These are phyloP conservation scores for Mugil cephalus DNA, from an alignment of 2,113 vertebrate species.

Conservation along the genomic window DNA sequence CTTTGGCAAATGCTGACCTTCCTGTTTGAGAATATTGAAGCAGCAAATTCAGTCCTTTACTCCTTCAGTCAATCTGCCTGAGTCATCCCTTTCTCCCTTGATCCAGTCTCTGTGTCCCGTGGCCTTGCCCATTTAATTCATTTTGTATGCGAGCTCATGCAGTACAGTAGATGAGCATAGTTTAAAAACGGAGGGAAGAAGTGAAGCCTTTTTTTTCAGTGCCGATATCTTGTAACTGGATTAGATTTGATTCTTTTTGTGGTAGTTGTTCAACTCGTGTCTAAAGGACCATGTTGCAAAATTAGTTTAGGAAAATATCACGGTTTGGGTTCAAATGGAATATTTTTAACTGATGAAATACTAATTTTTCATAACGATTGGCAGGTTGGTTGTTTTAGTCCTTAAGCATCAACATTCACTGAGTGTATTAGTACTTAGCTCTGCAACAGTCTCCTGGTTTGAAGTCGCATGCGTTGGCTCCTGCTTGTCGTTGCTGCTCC, in stretches of 20 bases:
- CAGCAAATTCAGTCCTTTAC: slow-evolving; percentile 44
- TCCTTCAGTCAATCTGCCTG: slow-evolving; percentile 31
- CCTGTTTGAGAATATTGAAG: slow-evolving; percentile 31
- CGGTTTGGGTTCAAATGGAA: no score
- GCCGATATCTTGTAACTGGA: background rate
- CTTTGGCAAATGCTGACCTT: slow-evolving; percentile 54
- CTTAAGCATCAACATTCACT: no score
- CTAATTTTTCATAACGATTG: no score
- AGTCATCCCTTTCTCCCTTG: slow-evolving; percentile 10
- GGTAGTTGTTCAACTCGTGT: background rate
- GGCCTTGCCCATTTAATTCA: background rate
- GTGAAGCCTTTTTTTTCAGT: background rate
- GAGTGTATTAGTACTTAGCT: no score
- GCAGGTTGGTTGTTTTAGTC: no score
- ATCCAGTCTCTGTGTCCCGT: background rate
- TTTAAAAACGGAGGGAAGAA: background rate
- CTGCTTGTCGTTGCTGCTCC: no score
- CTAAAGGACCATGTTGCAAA: background rate
- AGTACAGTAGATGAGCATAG: background rate
- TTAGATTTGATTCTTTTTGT: background rate
- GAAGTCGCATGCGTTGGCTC: no score
- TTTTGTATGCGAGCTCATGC: slow-evolving; percentile 5
- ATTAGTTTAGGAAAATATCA: no score
- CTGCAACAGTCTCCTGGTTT: no score
- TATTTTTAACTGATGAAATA: no score